Conservation (phyloP, 2,797 vertebrate genomes). For the Oophaga sylvatica region DNA sequence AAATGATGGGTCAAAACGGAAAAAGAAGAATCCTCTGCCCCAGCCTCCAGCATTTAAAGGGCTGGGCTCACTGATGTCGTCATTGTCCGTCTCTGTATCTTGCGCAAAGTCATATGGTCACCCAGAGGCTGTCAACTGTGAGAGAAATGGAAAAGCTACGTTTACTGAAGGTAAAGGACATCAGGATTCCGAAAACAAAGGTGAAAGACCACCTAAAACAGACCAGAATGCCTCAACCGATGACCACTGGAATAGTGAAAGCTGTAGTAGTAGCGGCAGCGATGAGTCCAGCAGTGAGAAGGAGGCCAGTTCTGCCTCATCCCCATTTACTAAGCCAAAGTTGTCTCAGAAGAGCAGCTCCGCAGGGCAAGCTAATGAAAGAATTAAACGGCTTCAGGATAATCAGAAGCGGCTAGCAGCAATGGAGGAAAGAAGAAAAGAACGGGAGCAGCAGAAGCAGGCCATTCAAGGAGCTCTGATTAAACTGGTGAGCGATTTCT, state of each 20-base stretch:
- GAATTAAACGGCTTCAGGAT: constrained; percentile 79
- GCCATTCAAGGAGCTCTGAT: constrained; percentile 87
- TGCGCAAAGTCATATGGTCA: background rate
- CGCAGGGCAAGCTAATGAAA: constrained; percentile 23
- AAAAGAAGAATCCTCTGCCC: constrained; percentile 58
- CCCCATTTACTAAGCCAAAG: background rate
- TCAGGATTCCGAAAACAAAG: constrained; percentile 15
- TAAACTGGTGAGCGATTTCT: constrained; percentile 79
- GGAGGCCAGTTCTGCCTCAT: background rate
- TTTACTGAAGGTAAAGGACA: constrained; percentile 46
- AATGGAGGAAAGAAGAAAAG: constrained; percentile 81
- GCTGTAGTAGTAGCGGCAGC: background rate
- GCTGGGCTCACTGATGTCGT: constrained; percentile 71
- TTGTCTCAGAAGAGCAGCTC: constrained; percentile 28
- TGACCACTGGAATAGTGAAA: background rate
- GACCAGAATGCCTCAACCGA: background rate
- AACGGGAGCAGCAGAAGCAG: constrained; percentile 82
- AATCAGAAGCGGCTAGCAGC: constrained; percentile 90
- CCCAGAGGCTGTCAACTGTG: background rate
- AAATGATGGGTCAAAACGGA: constrained; percentile 66
- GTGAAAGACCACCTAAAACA: constrained; percentile 58
- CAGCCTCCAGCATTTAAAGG: constrained; percentile 85
- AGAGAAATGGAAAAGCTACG: background rate
- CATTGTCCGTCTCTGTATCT: constrained; percentile 10
- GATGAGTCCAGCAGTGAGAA: constrained; percentile 25